Percentiles rank a stretch among this genome's conserved stretches.
phyloP scores from a whole-genome alignment of 2,113 vertebrate genomes.

The Tinamus guttatus region DNA sequence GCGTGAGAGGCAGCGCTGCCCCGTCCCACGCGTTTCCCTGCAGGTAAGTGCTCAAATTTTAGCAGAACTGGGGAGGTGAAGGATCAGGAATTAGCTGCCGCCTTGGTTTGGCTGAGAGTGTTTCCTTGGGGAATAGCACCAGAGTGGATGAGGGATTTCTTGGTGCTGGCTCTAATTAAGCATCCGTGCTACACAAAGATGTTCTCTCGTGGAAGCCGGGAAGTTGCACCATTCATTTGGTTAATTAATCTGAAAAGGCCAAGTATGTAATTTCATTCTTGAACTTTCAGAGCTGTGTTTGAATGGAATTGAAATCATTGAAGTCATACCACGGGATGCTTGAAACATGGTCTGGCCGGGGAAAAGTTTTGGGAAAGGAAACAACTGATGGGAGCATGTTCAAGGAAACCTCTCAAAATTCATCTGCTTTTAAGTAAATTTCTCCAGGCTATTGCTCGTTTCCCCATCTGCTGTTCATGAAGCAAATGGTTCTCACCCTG shows the following conservation, averaged over 20 bases:
- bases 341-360: neutral
- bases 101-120: neutral
- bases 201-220: constrained; percentile 7
- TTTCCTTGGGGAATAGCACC: neutral
- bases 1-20: neutral
- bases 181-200: neutral
- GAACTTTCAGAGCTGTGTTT: constrained; percentile 20
- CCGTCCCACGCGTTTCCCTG: neutral
- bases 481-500: neutral
- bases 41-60: neutral
- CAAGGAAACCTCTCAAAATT: neutral
- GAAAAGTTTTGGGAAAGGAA: neutral
- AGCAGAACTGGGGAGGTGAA: neutral
- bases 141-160: neutral
- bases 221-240: constrained; percentile 4
- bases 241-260: constrained; percentile 43
- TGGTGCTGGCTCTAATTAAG: constrained; percentile 47
- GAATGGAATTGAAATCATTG: neutral
- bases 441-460: neutral
- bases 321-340: neutral
- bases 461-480: neutral
- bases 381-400: neutral
- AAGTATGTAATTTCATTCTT: constrained; percentile 3
- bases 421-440: neutral
- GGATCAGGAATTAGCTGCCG: neutral